Conservation (phyloP, 2,888 invertebrate species). For the Gibbula magus region DNA sequence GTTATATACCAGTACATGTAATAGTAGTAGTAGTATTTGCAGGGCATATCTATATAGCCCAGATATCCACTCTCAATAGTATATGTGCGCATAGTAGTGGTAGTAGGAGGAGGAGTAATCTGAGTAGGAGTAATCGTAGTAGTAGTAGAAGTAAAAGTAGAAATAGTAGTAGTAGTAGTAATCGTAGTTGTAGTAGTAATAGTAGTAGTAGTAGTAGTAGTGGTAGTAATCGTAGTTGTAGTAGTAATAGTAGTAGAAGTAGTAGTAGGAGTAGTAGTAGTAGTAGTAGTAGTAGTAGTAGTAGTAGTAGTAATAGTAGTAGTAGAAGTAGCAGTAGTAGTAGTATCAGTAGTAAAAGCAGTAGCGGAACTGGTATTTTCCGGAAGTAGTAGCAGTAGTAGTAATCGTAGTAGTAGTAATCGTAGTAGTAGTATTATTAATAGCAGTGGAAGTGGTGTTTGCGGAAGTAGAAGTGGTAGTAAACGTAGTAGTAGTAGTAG, state of each 20-base stretch:
- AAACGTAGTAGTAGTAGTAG: neutral
- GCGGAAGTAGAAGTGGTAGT: neutral
- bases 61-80: too few species aligned
- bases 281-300: conserved; percentile 29
- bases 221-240: neutral
- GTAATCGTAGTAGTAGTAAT: neutral
- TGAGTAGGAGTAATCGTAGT: neutral
- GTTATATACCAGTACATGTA: too few species aligned
- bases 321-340: neutral
- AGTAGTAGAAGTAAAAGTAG: neutral
- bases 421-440: neutral
- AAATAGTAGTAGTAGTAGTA: conserved; percentile 19
- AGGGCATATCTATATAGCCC: too few species aligned
- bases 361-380: neutral
- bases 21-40: neutral
- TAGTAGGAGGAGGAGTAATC: neutral
- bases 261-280: conserved; percentile 25
- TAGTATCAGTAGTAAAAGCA: neutral
- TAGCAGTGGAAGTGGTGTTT: neutral
- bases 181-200: neutral
- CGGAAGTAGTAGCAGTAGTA: neutral
- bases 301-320: conserved; percentile 1
- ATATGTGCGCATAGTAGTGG: neutral
- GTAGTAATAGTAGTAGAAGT: conserved; percentile 19
- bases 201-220: neutral